phyloP scores from a whole-genome alignment of 2,797 vertebrate species.

The Hydrophis major region DNA sequence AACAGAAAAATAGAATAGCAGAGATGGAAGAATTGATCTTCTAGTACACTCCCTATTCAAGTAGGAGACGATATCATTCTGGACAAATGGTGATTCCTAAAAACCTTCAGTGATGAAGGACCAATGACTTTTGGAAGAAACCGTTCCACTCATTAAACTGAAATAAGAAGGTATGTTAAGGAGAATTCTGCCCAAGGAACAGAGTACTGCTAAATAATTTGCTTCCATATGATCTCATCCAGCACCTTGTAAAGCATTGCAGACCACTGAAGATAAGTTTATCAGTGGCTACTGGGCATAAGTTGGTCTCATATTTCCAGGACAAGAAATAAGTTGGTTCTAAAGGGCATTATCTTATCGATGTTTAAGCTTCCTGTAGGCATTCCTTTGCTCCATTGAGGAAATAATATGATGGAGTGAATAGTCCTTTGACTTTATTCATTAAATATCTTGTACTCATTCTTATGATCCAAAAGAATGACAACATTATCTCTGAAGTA shows the following conservation, averaged over 20 bases:
- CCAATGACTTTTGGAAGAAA: neutral
- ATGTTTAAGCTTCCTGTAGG: neutral
- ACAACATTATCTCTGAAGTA: neutral
- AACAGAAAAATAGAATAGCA: neutral
- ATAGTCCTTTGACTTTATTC: neutral
- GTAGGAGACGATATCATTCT: neutral
- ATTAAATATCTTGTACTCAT: neutral
- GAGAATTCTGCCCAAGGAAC: neutral
- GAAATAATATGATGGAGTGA: neutral
- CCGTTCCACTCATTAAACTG: neutral
- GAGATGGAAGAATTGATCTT: neutral
- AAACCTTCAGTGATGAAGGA: neutral
- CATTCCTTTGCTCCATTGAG: neutral
- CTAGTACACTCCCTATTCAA: too few relatives aligned
- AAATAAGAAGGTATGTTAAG: neutral
- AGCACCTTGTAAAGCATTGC: neutral
- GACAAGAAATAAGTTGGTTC: neutral
- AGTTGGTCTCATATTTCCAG: neutral
- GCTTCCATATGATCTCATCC: neutral
- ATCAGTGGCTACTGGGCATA: neutral
- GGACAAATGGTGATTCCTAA: neutral
- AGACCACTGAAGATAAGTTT: neutral
- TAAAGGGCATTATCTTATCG: neutral
- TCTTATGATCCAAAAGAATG: neutral
- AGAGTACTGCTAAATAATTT: neutral